Evolutionary conservation across 2,113 vertebrate genomes (phyloP).

Genomic region (Coturnix japonica): DNA sequence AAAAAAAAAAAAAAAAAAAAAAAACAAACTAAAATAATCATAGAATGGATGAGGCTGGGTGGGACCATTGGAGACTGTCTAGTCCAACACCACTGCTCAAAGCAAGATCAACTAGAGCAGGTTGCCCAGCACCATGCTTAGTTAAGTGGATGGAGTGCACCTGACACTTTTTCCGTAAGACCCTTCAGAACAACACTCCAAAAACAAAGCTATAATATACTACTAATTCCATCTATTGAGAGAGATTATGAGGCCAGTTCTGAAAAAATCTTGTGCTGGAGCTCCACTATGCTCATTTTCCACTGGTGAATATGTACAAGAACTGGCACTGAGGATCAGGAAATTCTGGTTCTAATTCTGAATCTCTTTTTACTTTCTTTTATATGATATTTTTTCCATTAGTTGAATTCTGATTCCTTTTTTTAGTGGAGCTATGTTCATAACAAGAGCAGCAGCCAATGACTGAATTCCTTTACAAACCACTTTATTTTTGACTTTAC

Average conservation of each 20-base stretch:
- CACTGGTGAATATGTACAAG: neutral
- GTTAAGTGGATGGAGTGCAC: neutral
- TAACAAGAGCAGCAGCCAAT: conserved; percentile 49
- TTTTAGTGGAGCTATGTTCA: conserved; percentile 43
- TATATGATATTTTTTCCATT: conserved; percentile 53
- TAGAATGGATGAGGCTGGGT: neutral
- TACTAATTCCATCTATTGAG: neutral
- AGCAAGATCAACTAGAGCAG: neutral
- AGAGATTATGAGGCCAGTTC: neutral
- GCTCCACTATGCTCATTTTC: neutral
- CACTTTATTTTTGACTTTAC: conserved; percentile 63
- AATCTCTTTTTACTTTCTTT: conserved; percentile 31
- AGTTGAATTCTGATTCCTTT: conserved; percentile 40
- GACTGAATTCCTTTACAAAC: conserved; percentile 49
- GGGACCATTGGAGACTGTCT: neutral
- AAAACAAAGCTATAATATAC: neutral
- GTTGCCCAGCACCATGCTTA: neutral
- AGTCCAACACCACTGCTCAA: neutral
- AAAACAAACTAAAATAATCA: neutral
- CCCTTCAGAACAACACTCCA: neutral
- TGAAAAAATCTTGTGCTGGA: neutral
- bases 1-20: neutral
- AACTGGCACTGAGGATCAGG: neutral
- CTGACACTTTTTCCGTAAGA: neutral
- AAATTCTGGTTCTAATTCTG: conserved; percentile 34